Base-by-base conservation (phyloP, 2,113 vertebrate genomes). In the Tenebrosternarchus preto region DNA sequence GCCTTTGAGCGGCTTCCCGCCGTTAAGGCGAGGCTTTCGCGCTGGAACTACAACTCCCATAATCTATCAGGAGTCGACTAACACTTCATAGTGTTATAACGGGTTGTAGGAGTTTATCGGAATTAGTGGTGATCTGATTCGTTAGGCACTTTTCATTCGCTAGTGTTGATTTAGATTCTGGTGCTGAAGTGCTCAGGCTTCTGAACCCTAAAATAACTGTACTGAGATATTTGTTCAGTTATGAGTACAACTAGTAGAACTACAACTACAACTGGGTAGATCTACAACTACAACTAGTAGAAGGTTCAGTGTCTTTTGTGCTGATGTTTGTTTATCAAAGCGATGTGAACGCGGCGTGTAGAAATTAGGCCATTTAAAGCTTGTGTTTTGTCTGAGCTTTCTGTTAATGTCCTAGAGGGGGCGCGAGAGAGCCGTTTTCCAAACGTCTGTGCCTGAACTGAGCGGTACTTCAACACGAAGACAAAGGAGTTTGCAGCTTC, bases 1-100 rank as follows among this genome's bases (percentile, higher is more conserved):
- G 86, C 60, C 59, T 75, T 85, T 87, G 84, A 83, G 86, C 83
- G 79, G 63, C 83, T 80, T 59, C 85, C 80, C 36, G 70, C 84
- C 55, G 69, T 27, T 25, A 72, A 80, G 31, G 29, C 46, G 78
- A 80, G 59, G 57, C 22, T 59, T 63, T 46, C 6, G 6, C 33
- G 6, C 33, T 6, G 3, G 33, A 36, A 6, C 3, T 36, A 6
- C 33, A 6, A 36, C 33, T 36, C 33, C 33, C 6, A 36, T 6
- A 36, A 6, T 36, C 60, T 77, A 61, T 27, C 63, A 39, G 57
- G 33, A 2, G 33, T 4, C 33, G 33, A 36, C 33, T 36, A 2
- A 36, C 6, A 63, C 60, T 6, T 24, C 46, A 50, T 24, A 57
- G 33, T 36, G 33, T 6, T 36, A 36, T 2, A 6, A 36, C 33